Evolutionary conservation across 2,888 invertebrate genomes (phyloP), one percentile per base, ranked within the genome.

Genomic region (Marasmarcha lunaedactyla): DNA sequence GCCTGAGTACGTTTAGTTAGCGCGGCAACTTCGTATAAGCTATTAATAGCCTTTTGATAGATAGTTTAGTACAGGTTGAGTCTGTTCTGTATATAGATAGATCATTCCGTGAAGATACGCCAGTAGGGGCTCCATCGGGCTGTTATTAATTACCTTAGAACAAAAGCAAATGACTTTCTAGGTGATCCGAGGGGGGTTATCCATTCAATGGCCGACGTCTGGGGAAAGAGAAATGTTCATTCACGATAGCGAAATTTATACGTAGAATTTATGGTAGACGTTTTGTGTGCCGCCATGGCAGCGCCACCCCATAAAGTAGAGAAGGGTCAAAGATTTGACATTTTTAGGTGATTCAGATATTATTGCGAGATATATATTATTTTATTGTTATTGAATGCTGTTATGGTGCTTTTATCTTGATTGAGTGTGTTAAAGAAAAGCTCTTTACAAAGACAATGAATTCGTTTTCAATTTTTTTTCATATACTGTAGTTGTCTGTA

Each of bases 91-190:
- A 4, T 30, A n/a, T 30, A 30, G 30, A n/a, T 30, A 30, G 30
- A 30, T 30, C 11, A 30, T 11, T 30, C 7, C 4, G 20, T 20
- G 7, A 20, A 20, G 30, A 30, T 30, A 30, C 10, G 30, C 30
- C 30, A 25, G 30, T 30, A n/a, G 11, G 6, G n/a, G 30, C 10
- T 3, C n/a, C 6, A 30, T 7, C 30, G 30, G 11, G 13, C 14
- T 59, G 74, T 78, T 81, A 81, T 81, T 83, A 83, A 81, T 83
- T 81, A 78, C 79, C 47, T 59, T 62, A 66, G 83, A 79, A 83
- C 81, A 81, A 83, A 81, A 78, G 81, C 81, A 81, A 81, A 81
- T 81, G 81, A 79, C 78, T 79, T 70, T 72, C 63, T 74, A 78
- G 81, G 81, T 81, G 81, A 81, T 81, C 74, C 77, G 63, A 60